Conservation (phyloP, 1,140 invertebrate genomes). For the Sarcophaga bullata region DNA sequence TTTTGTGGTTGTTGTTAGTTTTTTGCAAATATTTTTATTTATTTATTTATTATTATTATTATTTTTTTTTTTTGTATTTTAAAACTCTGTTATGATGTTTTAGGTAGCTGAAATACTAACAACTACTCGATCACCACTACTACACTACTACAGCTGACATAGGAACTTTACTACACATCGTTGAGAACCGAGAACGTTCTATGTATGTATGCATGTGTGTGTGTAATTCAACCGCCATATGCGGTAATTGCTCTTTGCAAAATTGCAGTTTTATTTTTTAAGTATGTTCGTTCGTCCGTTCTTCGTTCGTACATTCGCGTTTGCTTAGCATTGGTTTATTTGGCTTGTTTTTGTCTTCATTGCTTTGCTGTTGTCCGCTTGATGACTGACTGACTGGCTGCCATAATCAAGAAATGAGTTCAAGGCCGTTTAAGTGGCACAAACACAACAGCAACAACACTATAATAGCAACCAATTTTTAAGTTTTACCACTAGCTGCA, state of each 20-base stretch:
- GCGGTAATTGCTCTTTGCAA: neutral
- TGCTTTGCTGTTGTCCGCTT: neutral
- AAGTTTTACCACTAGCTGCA: neutral
- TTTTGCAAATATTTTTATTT: neutral
- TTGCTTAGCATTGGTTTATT: neutral
- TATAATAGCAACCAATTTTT: too few species aligned
- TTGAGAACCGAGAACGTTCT: too few species aligned
- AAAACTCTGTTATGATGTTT: too few species aligned
- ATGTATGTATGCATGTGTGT: too few species aligned
- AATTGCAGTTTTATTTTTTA: neutral
- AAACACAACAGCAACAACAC: neutral
- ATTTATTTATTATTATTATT: neutral
- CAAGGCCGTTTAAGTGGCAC: neutral
- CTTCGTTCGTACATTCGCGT: neutral
- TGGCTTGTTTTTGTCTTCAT: neutral
- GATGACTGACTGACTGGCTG: neutral
- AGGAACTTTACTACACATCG: too few species aligned
- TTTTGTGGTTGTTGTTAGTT: neutral
- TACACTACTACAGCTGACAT: neutral
- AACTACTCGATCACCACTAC: neutral
- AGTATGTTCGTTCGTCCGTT: neutral
- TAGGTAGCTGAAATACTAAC: too few species aligned
- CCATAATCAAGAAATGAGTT: slow-evolving; percentile 10
- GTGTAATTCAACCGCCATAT: neutral
- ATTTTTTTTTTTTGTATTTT: neutral